Conservation (phyloP, 1,140 invertebrate genomes). For the Laupala kohalensis region DNA sequence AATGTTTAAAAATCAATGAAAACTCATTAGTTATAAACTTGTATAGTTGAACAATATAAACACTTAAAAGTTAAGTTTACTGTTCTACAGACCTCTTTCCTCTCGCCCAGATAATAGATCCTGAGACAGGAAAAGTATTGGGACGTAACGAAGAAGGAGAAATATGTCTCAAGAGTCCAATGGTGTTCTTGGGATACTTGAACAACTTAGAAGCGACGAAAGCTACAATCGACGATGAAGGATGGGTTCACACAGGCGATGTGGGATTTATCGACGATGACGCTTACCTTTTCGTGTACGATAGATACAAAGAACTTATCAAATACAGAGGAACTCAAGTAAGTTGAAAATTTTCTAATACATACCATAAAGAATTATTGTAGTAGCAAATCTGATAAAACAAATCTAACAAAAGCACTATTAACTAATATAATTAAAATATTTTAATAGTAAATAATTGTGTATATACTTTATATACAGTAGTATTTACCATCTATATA, state of each 20-base stretch:
- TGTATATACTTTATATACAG: too few species aligned
- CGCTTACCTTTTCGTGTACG: constrained; percentile 49
- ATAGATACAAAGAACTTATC: constrained; percentile 52
- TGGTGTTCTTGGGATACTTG: constrained; percentile 48
- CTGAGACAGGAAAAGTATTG: constrained; percentile 24
- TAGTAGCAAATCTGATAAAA: too few species aligned
- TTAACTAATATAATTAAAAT: too few species aligned
- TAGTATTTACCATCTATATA: too few species aligned
- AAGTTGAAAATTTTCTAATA: neutral
- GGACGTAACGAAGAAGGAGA: constrained; percentile 32
- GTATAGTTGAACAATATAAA: neutral
- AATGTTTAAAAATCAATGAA: too few species aligned
- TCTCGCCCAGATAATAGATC: constrained; percentile 24
- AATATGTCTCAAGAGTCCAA: constrained; percentile 27
- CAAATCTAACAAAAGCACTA: too few species aligned
- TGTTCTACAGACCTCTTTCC: neutral
- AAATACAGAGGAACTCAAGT: constrained; percentile 40
- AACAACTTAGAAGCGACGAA: constrained; percentile 42
- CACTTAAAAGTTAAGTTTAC: neutral
- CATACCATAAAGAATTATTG: too few species aligned
- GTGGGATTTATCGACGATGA: constrained; percentile 51
- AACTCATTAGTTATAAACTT: neutral
- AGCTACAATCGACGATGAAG: constrained; percentile 30
- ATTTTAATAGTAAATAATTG: too few species aligned
- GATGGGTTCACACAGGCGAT: constrained; percentile 55